phyloP scores from a whole-genome alignment of 2,797 vertebrate species.

The Syncerus caffer region DNA sequence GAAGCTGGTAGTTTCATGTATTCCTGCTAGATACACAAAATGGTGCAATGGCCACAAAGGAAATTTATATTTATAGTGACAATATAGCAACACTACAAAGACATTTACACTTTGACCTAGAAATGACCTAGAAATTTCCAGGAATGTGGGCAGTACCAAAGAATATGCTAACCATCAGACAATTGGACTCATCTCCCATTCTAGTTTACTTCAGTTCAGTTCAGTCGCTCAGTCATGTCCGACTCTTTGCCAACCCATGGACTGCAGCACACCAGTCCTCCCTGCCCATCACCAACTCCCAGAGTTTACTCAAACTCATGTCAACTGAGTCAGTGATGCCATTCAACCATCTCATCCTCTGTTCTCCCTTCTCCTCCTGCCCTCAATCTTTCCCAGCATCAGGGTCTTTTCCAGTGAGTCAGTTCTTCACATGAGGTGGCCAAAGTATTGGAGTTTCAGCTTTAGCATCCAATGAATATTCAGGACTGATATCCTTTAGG shows the following conservation, averaged over 20 bases:
- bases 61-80: neutral
- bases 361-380: neutral
- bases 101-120: neutral
- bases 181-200: neutral
- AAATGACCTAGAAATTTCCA: neutral
- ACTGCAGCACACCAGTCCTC: neutral
- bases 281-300: neutral
- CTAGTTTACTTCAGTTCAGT: neutral
- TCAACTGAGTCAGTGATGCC: neutral
- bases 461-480: neutral
- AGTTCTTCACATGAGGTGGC: neutral
- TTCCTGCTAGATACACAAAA: neutral
- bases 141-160: neutral
- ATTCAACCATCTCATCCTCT: neutral
- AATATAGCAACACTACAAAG: neutral
- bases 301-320: neutral
- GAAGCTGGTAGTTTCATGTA: neutral
- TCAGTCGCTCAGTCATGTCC: accelerated
- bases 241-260: neutral
- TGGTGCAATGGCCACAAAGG: neutral
- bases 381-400: neutral
- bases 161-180: neutral
- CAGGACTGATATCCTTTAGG: neutral
- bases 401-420: neutral
- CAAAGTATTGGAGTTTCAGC: neutral